Evolutionary conservation across 2,797 vertebrate species (phyloP).

Genomic region (Anguilla obscura): DNA sequence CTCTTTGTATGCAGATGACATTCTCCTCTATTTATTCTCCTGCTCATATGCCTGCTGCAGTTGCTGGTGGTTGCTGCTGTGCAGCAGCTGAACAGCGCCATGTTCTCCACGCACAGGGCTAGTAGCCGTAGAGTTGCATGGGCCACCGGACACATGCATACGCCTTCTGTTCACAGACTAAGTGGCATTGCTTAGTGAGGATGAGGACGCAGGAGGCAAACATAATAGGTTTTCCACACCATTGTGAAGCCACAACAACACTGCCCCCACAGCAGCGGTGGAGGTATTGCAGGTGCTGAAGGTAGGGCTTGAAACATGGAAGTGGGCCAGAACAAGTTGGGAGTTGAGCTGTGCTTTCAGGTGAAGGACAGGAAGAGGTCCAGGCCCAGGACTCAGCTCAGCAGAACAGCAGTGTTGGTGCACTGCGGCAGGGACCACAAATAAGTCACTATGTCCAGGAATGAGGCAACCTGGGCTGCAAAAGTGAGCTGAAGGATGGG

Average conservation of each 20-base stretch:
- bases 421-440: neutral
- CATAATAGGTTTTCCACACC: neutral
- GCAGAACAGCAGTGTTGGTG: neutral
- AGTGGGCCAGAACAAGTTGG: neutral
- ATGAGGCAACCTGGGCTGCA: neutral
- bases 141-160: neutral
- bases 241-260: neutral
- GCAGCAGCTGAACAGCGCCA: neutral
- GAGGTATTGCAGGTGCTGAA: neutral
- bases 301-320: neutral
- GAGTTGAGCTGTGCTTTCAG: neutral
- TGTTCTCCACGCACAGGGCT: neutral
- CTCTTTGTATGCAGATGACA: neutral
- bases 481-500: neutral
- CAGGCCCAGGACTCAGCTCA: neutral
- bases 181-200: neutral
- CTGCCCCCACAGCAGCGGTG: neutral
- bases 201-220: neutral
- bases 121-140: neutral
- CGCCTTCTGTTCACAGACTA: neutral
- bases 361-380: neutral
- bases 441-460: neutral
- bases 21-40: neutral
- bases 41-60: neutral
- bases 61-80: neutral